Evolutionary conservation across 2,797 vertebrate species (phyloP), one percentile per base, ranked within the genome.

Genomic region (Galagoides demidoff): DNA sequence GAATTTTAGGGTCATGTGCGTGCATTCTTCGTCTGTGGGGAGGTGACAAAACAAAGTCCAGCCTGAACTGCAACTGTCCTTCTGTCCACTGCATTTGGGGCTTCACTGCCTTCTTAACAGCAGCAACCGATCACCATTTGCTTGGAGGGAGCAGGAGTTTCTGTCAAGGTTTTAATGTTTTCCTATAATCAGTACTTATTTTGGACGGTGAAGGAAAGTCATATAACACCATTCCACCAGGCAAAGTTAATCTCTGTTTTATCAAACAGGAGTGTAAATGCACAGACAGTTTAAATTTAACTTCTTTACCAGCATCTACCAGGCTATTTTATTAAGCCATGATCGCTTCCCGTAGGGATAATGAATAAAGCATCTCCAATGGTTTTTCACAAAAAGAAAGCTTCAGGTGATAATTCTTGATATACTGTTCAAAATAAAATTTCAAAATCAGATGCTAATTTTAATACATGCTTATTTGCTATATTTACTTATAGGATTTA

Each of bases 1-100:
- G 86, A 70, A 79, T 95, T 95, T 92, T 85, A 92, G 73, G 76
- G 45, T 71, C 29, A 22, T 88, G 91, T 95, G 34, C 87, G 95
- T 55, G 96, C 73, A 31, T 93, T 95, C 70, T 90, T 97, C 94
- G 76, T 82, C 85, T 59, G 73, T 20, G n/a, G 66, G 79, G 68
- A 96, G 79, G 68, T 0, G 8, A 93, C 45, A 71, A 91, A 93
- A 87, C 73, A 91, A 85, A 82, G 82, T 83, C 34, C 70, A 95
- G 57, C 4, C 43, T 12, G 70, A 84, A 78, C 76, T 59, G 4
- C 70, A 96, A 92, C 34, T 96, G 34, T 45, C 76, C 52, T 57
- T 83, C 34, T 37, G 79, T 25, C 85, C 0, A 3, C 34, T 45
- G 63, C 1, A 39, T 29, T 27, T 27, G 45, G 31, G 31, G 20